Base-by-base conservation (phyloP, 2,113 vertebrate species). In the Grammomys surdaster region DNA sequence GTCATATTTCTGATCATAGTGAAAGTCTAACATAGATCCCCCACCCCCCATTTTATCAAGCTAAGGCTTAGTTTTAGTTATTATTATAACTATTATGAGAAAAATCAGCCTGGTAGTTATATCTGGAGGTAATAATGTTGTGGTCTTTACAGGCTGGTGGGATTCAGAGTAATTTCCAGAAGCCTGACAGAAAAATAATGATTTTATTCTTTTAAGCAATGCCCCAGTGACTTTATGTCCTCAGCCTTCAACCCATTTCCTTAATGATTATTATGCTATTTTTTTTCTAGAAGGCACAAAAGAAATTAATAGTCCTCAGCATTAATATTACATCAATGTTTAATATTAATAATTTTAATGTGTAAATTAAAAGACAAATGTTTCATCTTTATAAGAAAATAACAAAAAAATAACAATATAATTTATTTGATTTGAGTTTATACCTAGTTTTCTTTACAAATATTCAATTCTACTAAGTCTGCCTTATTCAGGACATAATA, bases 261-360 rank as follows among this genome's bases (percentile, higher is more conserved):
- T 96, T 73, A 94, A 80, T 96, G 93, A 98, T 96, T 96, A 97
- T 94, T 91, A 73, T 84, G 51, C 92, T 81, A 96, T 69, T 94
- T 95, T 82, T 97, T 82, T 97, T 77, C 92, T 96, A 4, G 65
- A 82, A 93, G 97, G 78, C 69, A 93, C 43, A 89, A 0, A 97
- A 67, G 28, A 95, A 97, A 98, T 95, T 86, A 96, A 96, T 90
- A 97, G 88, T n/a, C 22, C 24, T 56, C 56, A 56, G 7, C n/a
- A 40, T 73, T 88, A 88, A 40, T 88, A 70, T 88, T 51, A 7
- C 4, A 72, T 54, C 6, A 54, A 97, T 88, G n/a, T 84, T 96
- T 88, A 6, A 94, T 33, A 54, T 65, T 67, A 22, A 9, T 67
- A 31, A 4, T 16, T n/a, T 36, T 77, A 60, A 54, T 77, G 31